Conservation (phyloP, 2,797 vertebrate species). For the Rhinogobio ventralis region DNA sequence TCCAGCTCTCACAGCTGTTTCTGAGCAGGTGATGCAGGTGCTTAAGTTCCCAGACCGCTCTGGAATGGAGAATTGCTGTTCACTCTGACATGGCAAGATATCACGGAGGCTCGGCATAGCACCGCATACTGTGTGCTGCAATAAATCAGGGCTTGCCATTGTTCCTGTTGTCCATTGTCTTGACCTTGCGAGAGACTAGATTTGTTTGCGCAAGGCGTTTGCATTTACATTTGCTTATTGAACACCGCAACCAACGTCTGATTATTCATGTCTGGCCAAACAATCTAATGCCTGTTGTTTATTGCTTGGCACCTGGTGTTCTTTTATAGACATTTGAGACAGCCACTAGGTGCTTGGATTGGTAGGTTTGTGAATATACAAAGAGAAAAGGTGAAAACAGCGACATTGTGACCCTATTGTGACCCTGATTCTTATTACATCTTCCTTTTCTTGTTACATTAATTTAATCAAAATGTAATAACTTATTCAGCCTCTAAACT, state of each 20-base stretch:
- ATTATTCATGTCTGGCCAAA: slow-evolving; percentile 27
- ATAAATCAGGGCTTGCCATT: slow-evolving; percentile 30
- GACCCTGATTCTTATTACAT: not conserved
- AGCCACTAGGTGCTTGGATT: not conserved
- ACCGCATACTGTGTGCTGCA: slow-evolving; percentile 24
- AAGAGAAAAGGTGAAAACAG: not conserved
- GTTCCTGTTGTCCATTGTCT: not conserved
- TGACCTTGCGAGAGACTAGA: slow-evolving; percentile 36
- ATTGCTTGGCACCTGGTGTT: slow-evolving; percentile 35
- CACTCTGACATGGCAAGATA: slow-evolving; percentile 31
- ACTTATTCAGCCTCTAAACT: not conserved
- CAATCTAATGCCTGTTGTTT: slow-evolving; percentile 7
- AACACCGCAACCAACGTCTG: slow-evolving; percentile 11
- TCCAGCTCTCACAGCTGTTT: not conserved
- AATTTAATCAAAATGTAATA: not conserved
- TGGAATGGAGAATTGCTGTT: slow-evolving; percentile 19
- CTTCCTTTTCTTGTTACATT: not conserved
- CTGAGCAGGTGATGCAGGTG: slow-evolving; percentile 53
- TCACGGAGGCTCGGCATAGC: slow-evolving; percentile 30
- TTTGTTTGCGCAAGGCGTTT: slow-evolving; percentile 17
- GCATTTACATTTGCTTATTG: slow-evolving; percentile 42
- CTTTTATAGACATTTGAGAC: slow-evolving; percentile 11
- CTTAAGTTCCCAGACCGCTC: slow-evolving; percentile 54
- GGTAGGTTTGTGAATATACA: not conserved
- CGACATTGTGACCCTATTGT: not conserved